A percentile compares a stretch with the other conserved stretches of the same genome.
These are phyloP conservation scores for Coreoperca whiteheadi DNA, from an alignment of 2,113 vertebrate species.

Conservation along the genomic window DNA sequence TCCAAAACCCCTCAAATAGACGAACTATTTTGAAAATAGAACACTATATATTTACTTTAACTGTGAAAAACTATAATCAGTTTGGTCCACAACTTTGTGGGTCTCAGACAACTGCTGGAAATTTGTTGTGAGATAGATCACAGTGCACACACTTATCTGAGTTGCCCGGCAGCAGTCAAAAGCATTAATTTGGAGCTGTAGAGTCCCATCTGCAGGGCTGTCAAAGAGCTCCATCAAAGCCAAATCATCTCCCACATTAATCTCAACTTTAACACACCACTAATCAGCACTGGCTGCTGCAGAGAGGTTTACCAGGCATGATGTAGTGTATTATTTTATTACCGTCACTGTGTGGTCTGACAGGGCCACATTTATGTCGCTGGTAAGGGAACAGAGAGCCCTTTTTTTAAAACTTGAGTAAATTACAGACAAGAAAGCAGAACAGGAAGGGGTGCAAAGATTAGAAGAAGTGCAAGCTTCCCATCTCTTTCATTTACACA, in stretches of 20 bases:
- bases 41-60: constrained; percentile 44
- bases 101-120: constrained; percentile 30
- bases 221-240: constrained; percentile 57
- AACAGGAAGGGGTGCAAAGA: constrained; percentile 69
- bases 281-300: constrained; percentile 69
- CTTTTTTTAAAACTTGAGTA: constrained; percentile 61
- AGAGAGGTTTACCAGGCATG: constrained; percentile 60
- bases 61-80: constrained; percentile 63
- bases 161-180: constrained; percentile 36
- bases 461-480: constrained; percentile 58
- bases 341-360: constrained; percentile 61
- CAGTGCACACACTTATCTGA: constrained; percentile 33
- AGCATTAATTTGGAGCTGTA: constrained; percentile 44
- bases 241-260: constrained; percentile 32
- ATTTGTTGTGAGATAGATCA: constrained; percentile 47
- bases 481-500: constrained; percentile 32
- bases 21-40: constrained; percentile 26
- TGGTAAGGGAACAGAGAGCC: constrained; percentile 66
- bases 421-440: constrained; percentile 63
- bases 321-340: constrained; percentile 69
- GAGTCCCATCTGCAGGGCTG: constrained; percentile 39
- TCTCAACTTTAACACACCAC: constrained; percentile 38
- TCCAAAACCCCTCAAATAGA: not conserved
- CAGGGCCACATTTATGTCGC: constrained; percentile 50
- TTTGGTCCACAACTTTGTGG: not conserved